These are phyloP conservation scores for Anorthoa munda DNA, from an alignment of 2,888 invertebrate species.

Conservation along the genomic window DNA sequence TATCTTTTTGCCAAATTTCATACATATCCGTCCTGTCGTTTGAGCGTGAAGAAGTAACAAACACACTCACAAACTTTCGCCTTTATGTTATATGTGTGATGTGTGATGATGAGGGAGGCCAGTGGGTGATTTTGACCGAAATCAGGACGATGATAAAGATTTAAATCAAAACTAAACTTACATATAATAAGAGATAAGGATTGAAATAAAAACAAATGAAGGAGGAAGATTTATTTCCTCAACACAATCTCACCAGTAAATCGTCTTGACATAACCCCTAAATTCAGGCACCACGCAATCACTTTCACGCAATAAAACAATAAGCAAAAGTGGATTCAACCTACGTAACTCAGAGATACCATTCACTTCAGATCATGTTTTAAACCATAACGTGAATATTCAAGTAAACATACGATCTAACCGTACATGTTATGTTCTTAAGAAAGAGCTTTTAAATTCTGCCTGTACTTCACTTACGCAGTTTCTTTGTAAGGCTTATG, in stretches of 20 bases:
- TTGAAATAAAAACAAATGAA: neutral
- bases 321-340: constrained; percentile 7
- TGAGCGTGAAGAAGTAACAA: too few relatives aligned
- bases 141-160: too few relatives aligned
- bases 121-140: too few relatives aligned
- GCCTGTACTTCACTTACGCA: constrained; percentile 39
- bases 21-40: too few relatives aligned
- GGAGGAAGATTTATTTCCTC: neutral
- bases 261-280: neutral
- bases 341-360: constrained; percentile 22
- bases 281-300: neutral
- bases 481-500: constrained; percentile 62
- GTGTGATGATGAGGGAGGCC: too few relatives aligned
- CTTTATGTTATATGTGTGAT: too few relatives aligned
- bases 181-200: too few relatives aligned
- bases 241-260: neutral
- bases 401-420: constrained; percentile 22
- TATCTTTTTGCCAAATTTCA: too few relatives aligned
- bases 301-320: constrained; percentile 22
- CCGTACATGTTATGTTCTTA: constrained; percentile 18
- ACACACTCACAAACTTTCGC: too few relatives aligned
- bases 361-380: constrained; percentile 22
- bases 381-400: constrained; percentile 40
- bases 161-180: too few relatives aligned
- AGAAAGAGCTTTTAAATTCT: constrained; percentile 51